Percentiles rank a stretch among this genome's conserved stretches.
Conservation (phyloP, 2,113 vertebrate genomes). For the Phrynocephalus versicolor region DNA sequence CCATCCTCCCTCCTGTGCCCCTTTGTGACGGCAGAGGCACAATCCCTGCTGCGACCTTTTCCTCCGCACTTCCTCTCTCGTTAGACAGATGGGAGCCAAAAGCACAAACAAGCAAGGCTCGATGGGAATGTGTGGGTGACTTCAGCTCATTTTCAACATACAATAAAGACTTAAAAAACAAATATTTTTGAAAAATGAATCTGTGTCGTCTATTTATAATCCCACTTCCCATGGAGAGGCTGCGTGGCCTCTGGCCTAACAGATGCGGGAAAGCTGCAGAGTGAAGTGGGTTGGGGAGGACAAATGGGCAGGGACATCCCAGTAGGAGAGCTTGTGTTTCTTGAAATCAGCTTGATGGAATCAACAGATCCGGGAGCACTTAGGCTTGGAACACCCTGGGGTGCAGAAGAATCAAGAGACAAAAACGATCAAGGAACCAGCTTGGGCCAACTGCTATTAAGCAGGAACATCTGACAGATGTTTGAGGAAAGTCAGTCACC, state of each 20-base stretch:
- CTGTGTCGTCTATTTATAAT: neutral
- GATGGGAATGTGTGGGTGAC: neutral
- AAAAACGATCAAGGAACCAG: neutral
- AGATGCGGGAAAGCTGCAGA: neutral
- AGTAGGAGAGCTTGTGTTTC: neutral
- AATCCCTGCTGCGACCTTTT: constrained; percentile 20
- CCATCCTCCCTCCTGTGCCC: neutral
- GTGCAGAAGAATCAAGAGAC: neutral
- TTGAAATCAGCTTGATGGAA: neutral
- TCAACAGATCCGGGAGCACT: neutral
- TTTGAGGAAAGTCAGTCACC: neutral
- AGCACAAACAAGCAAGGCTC: neutral
- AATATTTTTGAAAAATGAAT: neutral
- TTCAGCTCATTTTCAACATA: neutral
- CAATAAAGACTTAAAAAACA: constrained; percentile 3
- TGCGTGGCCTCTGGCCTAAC: neutral
- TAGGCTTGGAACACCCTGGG: neutral
- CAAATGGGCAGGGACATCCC: neutral
- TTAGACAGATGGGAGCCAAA: neutral
- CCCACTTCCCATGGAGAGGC: neutral
- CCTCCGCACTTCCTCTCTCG: constrained; percentile 1
- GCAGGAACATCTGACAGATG: neutral
- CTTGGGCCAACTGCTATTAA: neutral
- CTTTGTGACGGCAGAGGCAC: neutral
- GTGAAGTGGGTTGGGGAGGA: neutral